Base-by-base conservation (phyloP, 2,797 vertebrate species). In the Atherinosoma microstoma region DNA sequence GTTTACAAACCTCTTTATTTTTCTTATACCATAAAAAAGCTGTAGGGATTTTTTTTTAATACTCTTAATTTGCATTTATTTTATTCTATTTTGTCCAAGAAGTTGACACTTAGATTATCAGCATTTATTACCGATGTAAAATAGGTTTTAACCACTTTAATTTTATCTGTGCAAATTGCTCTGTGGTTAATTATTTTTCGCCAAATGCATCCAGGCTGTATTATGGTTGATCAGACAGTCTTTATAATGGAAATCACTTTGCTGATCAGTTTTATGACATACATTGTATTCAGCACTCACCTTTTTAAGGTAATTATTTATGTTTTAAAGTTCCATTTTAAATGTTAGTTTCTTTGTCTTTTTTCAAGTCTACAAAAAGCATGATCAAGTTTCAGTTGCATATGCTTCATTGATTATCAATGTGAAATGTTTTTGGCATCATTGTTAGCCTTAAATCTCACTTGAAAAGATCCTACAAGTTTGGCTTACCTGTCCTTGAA, bases 91-190 rank as follows among this genome's bases (percentile, higher is more conserved):
- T n/a, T n/a, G n/a, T n/a, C n/a, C 57, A 36, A 64, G 56, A 62
- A 10, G 65, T 4, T 57, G 40, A 77, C 9, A 74, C 64, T 65
- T n/a, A 40, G 32, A 63, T 74, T 75, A 70, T 78, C 8, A 73
- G 61, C 45, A 71, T 75, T 68, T 54, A 62, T 78, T 80, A 67
- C 58, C 78, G 80, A 81, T 82, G 75, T 85, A 67, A 85, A 87
- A 87, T 84, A 73, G 65, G 27, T 84, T 80, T 74, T 69, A n/a
- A 40, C 64, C 69, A 22, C 59, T 84, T 74, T 68, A 69, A 81
- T 82, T 79, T 58, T 11, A 75, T 82, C 62, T 35, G 62, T 58
- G 15, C 3, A 70, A 73, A 67, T 76, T 24, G 2, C 45, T 72
- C 27, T 63, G 34, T 42, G 58, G 16, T 71, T 71, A 27, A 64